phyloP scores from a whole-genome alignment of 1,140 invertebrate species.

The Anadara kagoshimensis region DNA sequence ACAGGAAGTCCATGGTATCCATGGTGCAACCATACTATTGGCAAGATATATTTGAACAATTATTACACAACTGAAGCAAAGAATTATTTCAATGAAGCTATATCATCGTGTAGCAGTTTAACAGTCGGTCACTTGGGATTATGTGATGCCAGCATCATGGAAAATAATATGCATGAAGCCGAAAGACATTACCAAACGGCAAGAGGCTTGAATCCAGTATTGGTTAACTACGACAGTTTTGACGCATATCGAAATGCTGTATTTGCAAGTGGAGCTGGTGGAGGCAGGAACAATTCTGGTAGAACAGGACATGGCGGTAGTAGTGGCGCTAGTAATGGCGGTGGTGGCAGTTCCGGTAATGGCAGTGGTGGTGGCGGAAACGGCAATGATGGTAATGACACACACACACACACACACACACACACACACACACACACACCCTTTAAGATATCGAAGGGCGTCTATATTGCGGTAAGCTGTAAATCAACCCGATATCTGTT shows the following conservation, averaged over 20 bases:
- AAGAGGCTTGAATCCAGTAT: not conserved
- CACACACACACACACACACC: too few species aligned
- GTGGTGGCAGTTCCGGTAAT: not conserved
- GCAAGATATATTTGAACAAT: constrained; percentile 3
- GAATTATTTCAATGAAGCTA: constrained; percentile 3
- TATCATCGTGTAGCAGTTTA: not conserved
- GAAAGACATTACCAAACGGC: not conserved
- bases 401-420: too few species aligned
- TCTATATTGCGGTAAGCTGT: too few species aligned
- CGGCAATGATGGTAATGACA: not conserved
- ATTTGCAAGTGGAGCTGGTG: not conserved
- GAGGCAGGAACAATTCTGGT: too few species aligned
- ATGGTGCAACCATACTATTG: constrained; percentile 3
- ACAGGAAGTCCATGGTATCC: constrained; percentile 8
- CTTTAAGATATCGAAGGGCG: too few species aligned
- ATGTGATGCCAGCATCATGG: not conserved
- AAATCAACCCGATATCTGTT: too few species aligned
- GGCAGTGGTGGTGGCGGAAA: not conserved
- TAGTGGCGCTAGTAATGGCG: not conserved
- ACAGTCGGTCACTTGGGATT: not conserved
- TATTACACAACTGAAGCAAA: not conserved
- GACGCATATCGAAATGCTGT: not conserved
- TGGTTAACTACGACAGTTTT: not conserved
- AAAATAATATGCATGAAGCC: constrained; percentile 1
- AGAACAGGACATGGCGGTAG: not conserved